Percentiles rank a stretch among this genome's conserved stretches.
phyloP scores from a whole-genome alignment of 2,113 vertebrate species.

The Apistogramma diplotaenia region DNA sequence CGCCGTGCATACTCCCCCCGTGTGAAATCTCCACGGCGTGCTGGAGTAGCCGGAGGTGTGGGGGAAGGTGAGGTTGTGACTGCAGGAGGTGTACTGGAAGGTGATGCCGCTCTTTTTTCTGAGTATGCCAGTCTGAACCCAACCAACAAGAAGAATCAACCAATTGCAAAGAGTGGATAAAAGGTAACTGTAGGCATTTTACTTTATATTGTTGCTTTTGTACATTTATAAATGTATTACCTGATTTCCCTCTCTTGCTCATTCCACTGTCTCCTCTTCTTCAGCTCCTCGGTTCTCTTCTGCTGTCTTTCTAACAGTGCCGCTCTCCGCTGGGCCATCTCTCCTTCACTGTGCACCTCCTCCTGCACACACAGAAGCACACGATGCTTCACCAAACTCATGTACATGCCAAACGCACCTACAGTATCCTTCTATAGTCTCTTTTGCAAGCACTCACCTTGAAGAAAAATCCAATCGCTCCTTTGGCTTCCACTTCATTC shows the following conservation, averaged over 20 bases:
- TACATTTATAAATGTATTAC: slow-evolving; percentile 42
- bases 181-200: slow-evolving; percentile 55
- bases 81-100: slow-evolving; percentile 61
- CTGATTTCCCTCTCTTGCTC: slow-evolving; percentile 82
- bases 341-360: slow-evolving; percentile 77
- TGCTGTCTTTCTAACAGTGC: slow-evolving; percentile 84
- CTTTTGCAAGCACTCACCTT: slow-evolving; percentile 57
- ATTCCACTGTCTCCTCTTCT: slow-evolving; percentile 79
- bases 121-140: slow-evolving; percentile 27
- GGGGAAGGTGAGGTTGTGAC: slow-evolving; percentile 51
- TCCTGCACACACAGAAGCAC: slow-evolving; percentile 64
- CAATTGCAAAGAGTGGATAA: background rate
- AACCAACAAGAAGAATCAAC: background rate
- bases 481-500: slow-evolving; percentile 66
- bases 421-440: background rate
- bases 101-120: slow-evolving; percentile 49
- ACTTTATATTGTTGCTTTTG: background rate
- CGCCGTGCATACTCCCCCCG: slow-evolving; percentile 79
- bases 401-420: background rate
- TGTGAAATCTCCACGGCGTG: slow-evolving; percentile 82
- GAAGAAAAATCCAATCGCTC: slow-evolving; percentile 82
- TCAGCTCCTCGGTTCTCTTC: slow-evolving; percentile 81
- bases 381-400: background rate
- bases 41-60: slow-evolving; percentile 75
- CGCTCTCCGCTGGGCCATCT: slow-evolving; percentile 84